Evolutionary conservation across 2,888 invertebrate genomes (phyloP).

Genomic region (Peribatodes rhomboidaria): DNA sequence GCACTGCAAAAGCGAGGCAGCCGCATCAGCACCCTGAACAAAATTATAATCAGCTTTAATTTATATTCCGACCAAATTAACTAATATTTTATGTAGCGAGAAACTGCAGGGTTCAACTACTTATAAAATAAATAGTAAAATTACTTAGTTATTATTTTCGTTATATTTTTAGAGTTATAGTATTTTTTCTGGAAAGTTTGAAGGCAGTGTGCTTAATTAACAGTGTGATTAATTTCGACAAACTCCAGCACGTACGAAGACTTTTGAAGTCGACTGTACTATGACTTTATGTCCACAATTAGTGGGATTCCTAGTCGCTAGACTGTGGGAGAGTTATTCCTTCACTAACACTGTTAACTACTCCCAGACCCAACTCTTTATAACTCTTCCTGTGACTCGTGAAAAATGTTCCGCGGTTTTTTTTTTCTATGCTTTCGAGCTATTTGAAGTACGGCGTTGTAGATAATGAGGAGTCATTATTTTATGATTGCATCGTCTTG

Average conservation of each 20-base stretch:
- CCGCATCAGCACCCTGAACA: too few relatives aligned
- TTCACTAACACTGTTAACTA: slow-evolving; percentile 54
- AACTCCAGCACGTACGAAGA: slow-evolving; percentile 32
- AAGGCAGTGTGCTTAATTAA: slow-evolving; percentile 3
- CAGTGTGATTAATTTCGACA: slow-evolving; percentile 12
- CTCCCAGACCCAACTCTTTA: slow-evolving; percentile 47
- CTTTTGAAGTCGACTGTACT: slow-evolving; percentile 39
- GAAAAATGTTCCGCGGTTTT: slow-evolving; percentile 51
- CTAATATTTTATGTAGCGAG: too few relatives aligned
- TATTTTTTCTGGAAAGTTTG: not conserved
- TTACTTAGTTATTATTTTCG: too few relatives aligned
- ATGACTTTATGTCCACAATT: slow-evolving; percentile 63
- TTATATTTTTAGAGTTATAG: too few relatives aligned
- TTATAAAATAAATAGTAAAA: too few relatives aligned
- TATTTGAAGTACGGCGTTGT: slow-evolving; percentile 17
- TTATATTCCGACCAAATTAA: too few relatives aligned
- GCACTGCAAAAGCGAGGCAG: too few relatives aligned
- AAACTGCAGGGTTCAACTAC: too few relatives aligned
- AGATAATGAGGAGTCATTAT: slow-evolving; percentile 17
- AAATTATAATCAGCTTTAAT: too few relatives aligned
- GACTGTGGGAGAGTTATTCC: slow-evolving; percentile 76
- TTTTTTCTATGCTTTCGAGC: slow-evolving; percentile 25
- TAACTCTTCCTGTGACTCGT: slow-evolving; percentile 48
- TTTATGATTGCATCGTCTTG: slow-evolving; percentile 14
- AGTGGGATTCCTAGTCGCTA: slow-evolving; percentile 68